Evolutionary conservation across 2,797 vertebrate genomes (phyloP).

Genomic region (Danio jaintianensis): DNA sequence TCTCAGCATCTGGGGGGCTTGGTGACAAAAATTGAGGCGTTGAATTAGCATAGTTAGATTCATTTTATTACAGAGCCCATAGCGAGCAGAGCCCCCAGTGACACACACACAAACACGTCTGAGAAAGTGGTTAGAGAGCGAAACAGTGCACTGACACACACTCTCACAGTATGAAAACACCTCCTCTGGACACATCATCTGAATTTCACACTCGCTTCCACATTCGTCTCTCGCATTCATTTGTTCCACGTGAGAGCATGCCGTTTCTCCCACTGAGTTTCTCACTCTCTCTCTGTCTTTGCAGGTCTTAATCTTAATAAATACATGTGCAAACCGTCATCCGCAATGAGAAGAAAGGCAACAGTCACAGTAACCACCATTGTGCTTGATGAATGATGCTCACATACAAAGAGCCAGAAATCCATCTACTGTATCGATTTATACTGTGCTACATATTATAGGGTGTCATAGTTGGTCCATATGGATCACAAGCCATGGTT

Average conservation of each 20-base stretch:
- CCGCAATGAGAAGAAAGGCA: neutral
- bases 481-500: too few relatives aligned
- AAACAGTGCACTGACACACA: neutral
- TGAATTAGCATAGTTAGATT: slow-evolving; percentile 26
- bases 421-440: too few relatives aligned
- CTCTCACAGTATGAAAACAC: slow-evolving; percentile 27
- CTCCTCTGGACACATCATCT: slow-evolving; percentile 25
- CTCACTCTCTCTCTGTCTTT: slow-evolving; percentile 3
- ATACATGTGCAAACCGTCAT: slow-evolving; percentile 76
- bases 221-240: slow-evolving; percentile 27
- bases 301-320: slow-evolving; percentile 79
- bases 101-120: neutral
- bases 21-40: slow-evolving; percentile 8
- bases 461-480: too few relatives aligned
- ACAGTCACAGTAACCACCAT: neutral
- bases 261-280: slow-evolving; percentile 26
- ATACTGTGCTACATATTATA: too few relatives aligned
- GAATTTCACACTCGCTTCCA: slow-evolving; percentile 25
- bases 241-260: slow-evolving; percentile 42
- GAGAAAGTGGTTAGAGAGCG: slow-evolving; percentile 1
- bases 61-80: slow-evolving; percentile 11
- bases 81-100: neutral
- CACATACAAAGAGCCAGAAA: neutral
- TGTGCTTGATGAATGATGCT: neutral
- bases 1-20: neutral